Base-by-base conservation (phyloP, 2,797 vertebrate species). In the Micrastur ruficollis region DNA sequence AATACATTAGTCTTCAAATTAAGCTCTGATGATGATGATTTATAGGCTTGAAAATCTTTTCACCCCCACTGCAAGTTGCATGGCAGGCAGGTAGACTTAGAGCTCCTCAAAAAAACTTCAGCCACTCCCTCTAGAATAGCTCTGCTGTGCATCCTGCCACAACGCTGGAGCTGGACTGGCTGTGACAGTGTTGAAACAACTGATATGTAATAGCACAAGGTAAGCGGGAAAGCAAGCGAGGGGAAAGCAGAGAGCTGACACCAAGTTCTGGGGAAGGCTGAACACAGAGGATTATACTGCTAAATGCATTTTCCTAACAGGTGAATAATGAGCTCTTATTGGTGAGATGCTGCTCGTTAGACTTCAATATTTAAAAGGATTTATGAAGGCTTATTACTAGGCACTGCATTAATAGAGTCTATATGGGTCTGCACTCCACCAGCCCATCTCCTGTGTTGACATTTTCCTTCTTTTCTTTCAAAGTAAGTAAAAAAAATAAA, bases 181-280 rank as follows among this genome's bases (percentile, higher is more conserved):
- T 0, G 42, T 8, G 50, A 8, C 0, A 2, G 25, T 36, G 52
- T 36, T 40, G 62, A n/a, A 74, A 61, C 36, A 6, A 13, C 55
- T 14, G 22, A 44, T 36, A 11, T 0, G 0, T 6, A 36, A 20
- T 1, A 49, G 65, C 62, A 68, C 67, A 29, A 8, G 1, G 1
- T 1, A 34, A n/a, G 1, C 12, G 42, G 52, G 26, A 49, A 49
- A 73, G 32, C 21, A 63, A 66, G 31, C 9, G 27, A 61, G 31
- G n/a, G 26, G 31, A 25, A 73, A 86, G 38, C 1, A 2, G 4
- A 70, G 68, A 40, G 42, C 44, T 70, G 74, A 52, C 78, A 34
- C 32, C 58, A 58, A 11, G 22, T 49, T 58, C 49, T 74, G 68
- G 31, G 55, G 38, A 83, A 50, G 21, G 31, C 49, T 53, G 40